These are phyloP conservation scores for Megaceryle maxima DNA, from an alignment of 2,113 vertebrate species.

Conservation along the genomic window DNA sequence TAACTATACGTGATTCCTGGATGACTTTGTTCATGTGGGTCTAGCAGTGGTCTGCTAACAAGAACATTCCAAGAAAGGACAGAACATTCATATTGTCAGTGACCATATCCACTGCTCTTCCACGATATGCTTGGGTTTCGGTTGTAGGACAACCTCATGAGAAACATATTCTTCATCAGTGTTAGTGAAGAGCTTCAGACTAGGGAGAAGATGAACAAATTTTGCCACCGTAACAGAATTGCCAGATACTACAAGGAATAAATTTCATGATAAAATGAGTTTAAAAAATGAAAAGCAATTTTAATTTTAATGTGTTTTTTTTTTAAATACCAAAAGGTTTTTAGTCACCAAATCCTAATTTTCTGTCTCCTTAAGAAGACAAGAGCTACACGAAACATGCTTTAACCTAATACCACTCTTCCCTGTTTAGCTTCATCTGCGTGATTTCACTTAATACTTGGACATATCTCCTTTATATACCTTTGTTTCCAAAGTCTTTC, in stretches of 20 bases:
- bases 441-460: background rate
- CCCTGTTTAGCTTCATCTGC: background rate
- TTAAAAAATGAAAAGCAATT: background rate
- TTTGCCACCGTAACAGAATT: background rate
- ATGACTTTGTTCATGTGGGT: background rate
- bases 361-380: background rate
- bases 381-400: background rate
- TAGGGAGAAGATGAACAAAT: background rate
- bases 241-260: background rate
- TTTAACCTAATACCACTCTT: background rate
- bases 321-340: background rate
- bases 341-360: background rate
- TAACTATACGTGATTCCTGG: background rate
- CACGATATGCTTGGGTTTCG: rapidly evolving
- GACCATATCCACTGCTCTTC: background rate
- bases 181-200: background rate
- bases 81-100: background rate
- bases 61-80: background rate
- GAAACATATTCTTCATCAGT: background rate
- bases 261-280: background rate
- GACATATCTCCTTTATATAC: background rate
- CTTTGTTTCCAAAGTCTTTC: background rate
- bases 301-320: background rate
- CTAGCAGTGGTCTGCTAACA: background rate
- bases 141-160: background rate